Percentiles rank a stretch among this genome's conserved stretches.
Evolutionary conservation across 1,140 invertebrate species (phyloP).

Genomic region (Theocolax elegans): DNA sequence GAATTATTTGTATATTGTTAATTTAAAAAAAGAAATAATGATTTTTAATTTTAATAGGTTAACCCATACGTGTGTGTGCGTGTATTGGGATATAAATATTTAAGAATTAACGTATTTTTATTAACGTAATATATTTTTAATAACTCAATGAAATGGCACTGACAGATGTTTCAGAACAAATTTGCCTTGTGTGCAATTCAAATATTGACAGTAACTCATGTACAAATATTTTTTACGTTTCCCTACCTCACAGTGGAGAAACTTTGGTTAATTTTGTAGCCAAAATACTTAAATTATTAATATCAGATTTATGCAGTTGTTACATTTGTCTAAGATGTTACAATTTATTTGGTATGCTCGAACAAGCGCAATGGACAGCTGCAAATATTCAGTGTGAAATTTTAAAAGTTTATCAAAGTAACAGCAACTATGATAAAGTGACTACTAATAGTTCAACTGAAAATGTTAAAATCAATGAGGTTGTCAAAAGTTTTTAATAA

Average conservation of each 20-base stretch:
- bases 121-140: constrained; percentile 1
- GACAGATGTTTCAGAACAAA: neutral
- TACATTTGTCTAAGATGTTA: constrained; percentile 56
- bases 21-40: too few species aligned
- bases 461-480: neutral
- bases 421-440: constrained; percentile 37
- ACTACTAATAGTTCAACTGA: neutral
- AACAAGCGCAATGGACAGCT: constrained; percentile 56
- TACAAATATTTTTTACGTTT: constrained; percentile 56
- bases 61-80: too few species aligned
- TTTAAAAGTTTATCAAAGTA: constrained; percentile 48
- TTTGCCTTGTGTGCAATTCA: constrained; percentile 55
- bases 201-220: constrained; percentile 46
- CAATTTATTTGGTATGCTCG: constrained; percentile 56
- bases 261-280: constrained; percentile 51
- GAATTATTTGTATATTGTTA: too few species aligned
- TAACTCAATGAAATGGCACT: neutral
- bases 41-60: too few species aligned
- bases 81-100: too few species aligned
- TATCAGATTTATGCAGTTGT: constrained; percentile 44
- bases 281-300: constrained; percentile 43
- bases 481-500: constrained; percentile 2
- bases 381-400: constrained; percentile 55
- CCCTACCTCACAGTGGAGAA: constrained; percentile 50
- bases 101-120: too few species aligned